Percentiles rank a stretch among this genome's conserved stretches.
phyloP scores from a whole-genome alignment of 1,140 invertebrate species.

The Zaprionus lachaisei region DNA sequence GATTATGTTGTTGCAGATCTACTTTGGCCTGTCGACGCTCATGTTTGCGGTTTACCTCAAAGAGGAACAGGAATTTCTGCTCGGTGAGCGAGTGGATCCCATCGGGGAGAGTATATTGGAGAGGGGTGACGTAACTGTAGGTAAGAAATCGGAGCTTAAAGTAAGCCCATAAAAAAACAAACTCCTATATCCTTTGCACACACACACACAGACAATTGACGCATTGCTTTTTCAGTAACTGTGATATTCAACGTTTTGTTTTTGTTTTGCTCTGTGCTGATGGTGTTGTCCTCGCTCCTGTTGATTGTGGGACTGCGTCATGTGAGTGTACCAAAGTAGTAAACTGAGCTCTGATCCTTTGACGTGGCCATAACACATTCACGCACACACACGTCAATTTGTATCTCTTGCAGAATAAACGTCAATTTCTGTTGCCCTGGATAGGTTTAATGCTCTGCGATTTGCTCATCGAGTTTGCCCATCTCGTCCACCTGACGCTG shows the following conservation, averaged over 20 bases:
- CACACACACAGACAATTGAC: conserved; percentile 33
- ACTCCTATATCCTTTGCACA: not conserved
- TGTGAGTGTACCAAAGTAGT: conserved; percentile 47
- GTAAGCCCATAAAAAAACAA: not conserved
- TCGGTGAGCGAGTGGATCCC: conserved; percentile 56
- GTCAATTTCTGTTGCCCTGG: conserved; percentile 72
- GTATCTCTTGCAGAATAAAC: conserved; percentile 57
- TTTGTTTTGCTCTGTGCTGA: conserved; percentile 74
- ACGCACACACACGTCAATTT: not conserved
- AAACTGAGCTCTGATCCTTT: not conserved
- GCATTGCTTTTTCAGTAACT: conserved; percentile 66
- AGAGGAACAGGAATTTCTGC: conserved; percentile 73
- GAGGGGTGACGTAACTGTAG: conserved; percentile 73
- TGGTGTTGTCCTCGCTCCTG: conserved; percentile 66
- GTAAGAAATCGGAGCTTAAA: conserved; percentile 38
- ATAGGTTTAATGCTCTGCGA: conserved; percentile 71
- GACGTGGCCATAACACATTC: not conserved
- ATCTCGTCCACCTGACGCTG: conserved; percentile 64
- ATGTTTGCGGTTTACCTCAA: conserved; percentile 69
- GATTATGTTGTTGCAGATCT: conserved; percentile 49
- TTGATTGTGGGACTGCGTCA: conserved; percentile 64
- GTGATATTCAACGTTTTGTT: conserved; percentile 82
- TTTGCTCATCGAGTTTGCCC: conserved; percentile 66
- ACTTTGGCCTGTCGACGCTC: conserved; percentile 74
- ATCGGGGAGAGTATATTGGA: conserved; percentile 70